Conservation (phyloP, 1,140 invertebrate genomes). For the Cyrtorhinus lividipennis region DNA sequence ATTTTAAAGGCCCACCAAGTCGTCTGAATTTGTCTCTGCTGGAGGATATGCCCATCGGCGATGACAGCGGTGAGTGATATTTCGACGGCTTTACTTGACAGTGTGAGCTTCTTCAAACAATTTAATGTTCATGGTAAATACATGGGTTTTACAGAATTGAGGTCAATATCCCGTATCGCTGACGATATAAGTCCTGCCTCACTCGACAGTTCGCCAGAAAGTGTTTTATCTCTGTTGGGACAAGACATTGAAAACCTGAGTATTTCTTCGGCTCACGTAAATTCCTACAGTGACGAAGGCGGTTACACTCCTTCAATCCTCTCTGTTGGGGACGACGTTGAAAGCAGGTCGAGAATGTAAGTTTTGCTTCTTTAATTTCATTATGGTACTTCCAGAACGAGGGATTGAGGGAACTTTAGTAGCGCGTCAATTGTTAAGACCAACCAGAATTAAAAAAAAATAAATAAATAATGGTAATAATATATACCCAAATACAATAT, state of each 20-base stretch:
- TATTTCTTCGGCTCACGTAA: background rate
- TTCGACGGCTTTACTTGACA: slow-evolving; percentile 2
- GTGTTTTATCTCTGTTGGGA: slow-evolving; percentile 5
- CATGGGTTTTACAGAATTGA: slow-evolving; percentile 10
- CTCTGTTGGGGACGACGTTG: background rate
- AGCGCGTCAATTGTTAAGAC: no score
- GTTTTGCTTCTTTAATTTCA: background rate
- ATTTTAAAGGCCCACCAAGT: background rate
- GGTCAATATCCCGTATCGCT: background rate
- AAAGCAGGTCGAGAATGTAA: slow-evolving; percentile 1
- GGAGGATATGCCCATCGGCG: background rate
- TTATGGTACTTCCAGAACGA: background rate
- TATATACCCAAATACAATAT: no score
- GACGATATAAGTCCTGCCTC: slow-evolving; percentile 9
- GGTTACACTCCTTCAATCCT: background rate
- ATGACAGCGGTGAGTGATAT: slow-evolving; percentile 11
- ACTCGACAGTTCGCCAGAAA: slow-evolving; percentile 1
- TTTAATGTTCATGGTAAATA: background rate
- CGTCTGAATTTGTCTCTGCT: background rate
- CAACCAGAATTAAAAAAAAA: no score
- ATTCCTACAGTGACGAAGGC: background rate
- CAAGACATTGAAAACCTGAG: background rate
- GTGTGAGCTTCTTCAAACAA: background rate
- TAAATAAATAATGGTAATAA: background rate
- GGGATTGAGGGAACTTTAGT: no score